Percentiles rank a stretch among this genome's conserved stretches.
Evolutionary conservation across 2,113 vertebrate species (phyloP).

Genomic region (Pontoporia blainvillei): DNA sequence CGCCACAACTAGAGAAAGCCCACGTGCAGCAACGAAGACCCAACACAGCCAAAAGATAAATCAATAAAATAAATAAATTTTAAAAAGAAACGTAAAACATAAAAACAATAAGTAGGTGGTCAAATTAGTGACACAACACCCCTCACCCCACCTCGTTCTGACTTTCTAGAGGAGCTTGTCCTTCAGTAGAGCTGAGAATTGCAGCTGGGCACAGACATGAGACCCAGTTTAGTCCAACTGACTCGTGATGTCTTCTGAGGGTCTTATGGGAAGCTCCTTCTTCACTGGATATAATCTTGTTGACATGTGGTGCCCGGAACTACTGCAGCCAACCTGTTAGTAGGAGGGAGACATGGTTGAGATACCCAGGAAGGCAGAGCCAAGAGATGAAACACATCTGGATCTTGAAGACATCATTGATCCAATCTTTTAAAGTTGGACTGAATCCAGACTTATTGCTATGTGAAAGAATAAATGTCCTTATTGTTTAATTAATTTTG

Average conservation of each 20-base stretch:
- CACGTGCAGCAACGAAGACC: no score
- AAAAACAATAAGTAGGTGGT: neutral
- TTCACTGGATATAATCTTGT: neutral
- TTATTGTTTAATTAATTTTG: neutral
- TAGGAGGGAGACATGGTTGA: neutral
- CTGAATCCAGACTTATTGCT: neutral
- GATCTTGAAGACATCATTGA: neutral
- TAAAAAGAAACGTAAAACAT: neutral
- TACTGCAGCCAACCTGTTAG: neutral
- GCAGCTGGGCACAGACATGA: neutral
- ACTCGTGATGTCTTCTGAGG: neutral
- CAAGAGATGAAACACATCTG: neutral
- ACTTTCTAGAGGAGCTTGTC: neutral
- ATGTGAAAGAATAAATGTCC: neutral
- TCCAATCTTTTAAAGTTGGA: neutral
- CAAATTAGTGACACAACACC: neutral
- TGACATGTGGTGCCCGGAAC: neutral
- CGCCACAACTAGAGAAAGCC: no score
- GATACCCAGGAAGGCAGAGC: neutral
- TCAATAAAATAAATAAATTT: no score
- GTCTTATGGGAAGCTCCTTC: neutral
- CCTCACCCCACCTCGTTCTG: neutral
- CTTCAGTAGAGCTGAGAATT: neutral
- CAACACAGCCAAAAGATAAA: no score
- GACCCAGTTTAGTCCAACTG: neutral